phyloP scores from a whole-genome alignment of 2,797 vertebrate genomes.

The Hafferia zeledoni region DNA sequence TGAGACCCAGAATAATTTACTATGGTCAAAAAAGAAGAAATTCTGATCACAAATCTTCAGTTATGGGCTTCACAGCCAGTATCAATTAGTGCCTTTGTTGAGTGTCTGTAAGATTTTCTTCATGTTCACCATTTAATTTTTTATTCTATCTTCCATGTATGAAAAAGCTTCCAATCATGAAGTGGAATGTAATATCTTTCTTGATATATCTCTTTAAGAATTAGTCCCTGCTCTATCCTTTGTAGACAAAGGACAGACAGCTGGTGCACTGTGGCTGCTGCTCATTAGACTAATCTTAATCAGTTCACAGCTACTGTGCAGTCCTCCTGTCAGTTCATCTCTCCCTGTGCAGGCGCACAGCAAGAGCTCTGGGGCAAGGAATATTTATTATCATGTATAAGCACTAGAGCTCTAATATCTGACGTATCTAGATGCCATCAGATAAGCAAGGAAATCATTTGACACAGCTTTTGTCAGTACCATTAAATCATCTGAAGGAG shows the following conservation, averaged over 20 bases:
- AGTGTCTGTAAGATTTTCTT: neutral
- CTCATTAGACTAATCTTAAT: conserved; percentile 26
- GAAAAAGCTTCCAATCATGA: neutral
- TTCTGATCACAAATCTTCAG: neutral
- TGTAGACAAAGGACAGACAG: neutral
- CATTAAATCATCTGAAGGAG: conserved; percentile 1
- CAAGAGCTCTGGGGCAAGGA: neutral
- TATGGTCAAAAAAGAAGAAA: neutral
- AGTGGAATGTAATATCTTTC: neutral
- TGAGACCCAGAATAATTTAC: neutral
- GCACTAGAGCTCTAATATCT: neutral
- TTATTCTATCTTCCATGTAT: neutral
- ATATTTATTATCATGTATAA: neutral
- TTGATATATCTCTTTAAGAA: neutral
- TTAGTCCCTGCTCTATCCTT: neutral
- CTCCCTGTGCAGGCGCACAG: neutral
- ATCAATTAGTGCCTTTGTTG: neutral
- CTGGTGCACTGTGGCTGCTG: neutral
- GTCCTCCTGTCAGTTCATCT: conserved; percentile 1
- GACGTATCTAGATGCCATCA: neutral
- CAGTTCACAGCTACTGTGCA: neutral
- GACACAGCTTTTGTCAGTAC: neutral
- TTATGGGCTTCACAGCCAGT: neutral
- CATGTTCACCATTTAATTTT: neutral
- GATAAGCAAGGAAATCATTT: neutral